Conservation (phyloP, 1,140 invertebrate genomes). For the Drosophila guanche region DNA sequence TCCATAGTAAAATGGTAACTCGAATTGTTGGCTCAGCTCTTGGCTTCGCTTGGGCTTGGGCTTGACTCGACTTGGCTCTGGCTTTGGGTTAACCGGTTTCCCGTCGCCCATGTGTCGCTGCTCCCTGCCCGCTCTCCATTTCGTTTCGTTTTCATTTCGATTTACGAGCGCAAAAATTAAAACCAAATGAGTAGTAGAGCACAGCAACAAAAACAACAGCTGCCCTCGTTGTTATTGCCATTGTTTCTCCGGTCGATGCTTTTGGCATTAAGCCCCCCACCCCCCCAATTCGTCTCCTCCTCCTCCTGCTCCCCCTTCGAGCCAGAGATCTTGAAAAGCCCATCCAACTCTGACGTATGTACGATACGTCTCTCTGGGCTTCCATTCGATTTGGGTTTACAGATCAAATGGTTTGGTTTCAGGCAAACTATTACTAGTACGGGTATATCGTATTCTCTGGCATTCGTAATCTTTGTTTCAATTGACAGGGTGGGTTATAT, state of each 20-base stretch:
- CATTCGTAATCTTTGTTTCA: slow-evolving; percentile 23
- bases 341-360: too few relatives aligned
- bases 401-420: slow-evolving; percentile 9
- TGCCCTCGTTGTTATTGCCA: slow-evolving; percentile 59
- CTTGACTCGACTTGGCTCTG: slow-evolving; percentile 37
- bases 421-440: slow-evolving; percentile 5
- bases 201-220: slow-evolving; percentile 26
- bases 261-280: slow-evolving; percentile 27
- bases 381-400: slow-evolving; percentile 29
- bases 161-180: slow-evolving; percentile 78
- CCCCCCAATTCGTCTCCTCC: too few relatives aligned
- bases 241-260: slow-evolving; percentile 31
- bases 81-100: slow-evolving; percentile 48
- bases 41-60: slow-evolving; percentile 42
- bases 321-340: slow-evolving; percentile 57
- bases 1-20: slow-evolving; percentile 27
- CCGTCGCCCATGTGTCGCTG: slow-evolving; percentile 12
- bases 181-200: slow-evolving; percentile 69
- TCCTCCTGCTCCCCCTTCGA: not conserved
- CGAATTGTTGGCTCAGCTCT: slow-evolving; percentile 45
- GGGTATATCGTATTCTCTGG: slow-evolving; percentile 12
- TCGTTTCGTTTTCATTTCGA: slow-evolving; percentile 81
- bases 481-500: slow-evolving; percentile 42
- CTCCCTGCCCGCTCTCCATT: slow-evolving; percentile 45
- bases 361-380: too few relatives aligned